Base-by-base conservation (phyloP, 1,140 invertebrate genomes). In the Drosophila bocki region DNA sequence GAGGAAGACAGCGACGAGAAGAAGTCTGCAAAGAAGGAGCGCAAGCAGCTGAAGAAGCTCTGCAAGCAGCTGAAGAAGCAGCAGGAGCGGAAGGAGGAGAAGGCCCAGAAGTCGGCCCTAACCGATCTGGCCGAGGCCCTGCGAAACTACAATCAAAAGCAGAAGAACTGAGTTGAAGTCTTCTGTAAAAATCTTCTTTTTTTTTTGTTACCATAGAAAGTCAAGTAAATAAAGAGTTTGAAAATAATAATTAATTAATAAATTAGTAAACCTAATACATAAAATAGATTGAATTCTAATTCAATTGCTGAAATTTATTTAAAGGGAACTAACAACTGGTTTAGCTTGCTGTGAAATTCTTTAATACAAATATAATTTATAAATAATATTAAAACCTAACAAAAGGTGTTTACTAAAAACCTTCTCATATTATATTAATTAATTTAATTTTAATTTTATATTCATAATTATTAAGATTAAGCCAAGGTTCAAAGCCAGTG, bases 11-110 rank as follows among this genome's bases (percentile, higher is more conserved):
- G 75, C 33, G 75, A 74, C 22, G 41, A 69, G 9, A 91, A 81
- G 47, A 74, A 72, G 8, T 62, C 87, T 0, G 42, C 63, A 2
- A 91, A 81, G 68, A 91, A 83, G 33, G 80, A 91, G 11, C 80
- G 80, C 63, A 91, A 91, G 77, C 76, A 91, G 70, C 64, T 91
- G 11, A 91, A 91, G 78, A 87, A 91, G 45, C 61, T 91, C 56
- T 91, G 87, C 87, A 91, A 91, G 65, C 58, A 78, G 17, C 41
- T 91, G 7, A 74, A 32, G 50, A 74, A 58, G 45, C 62, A 86
- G 53, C 71, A 82, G 59, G 75, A 82, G 32, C 45, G 37, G 19
- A 82, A 86, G 47, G 39, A 87, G 65, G 54, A 91, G 44, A 41
- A 63, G 11, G 39, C 65, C 48, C 60, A 80, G n/a, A 62, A 74